Conservation (phyloP, 2,113 vertebrate genomes). For the Perca schrenkii region DNA sequence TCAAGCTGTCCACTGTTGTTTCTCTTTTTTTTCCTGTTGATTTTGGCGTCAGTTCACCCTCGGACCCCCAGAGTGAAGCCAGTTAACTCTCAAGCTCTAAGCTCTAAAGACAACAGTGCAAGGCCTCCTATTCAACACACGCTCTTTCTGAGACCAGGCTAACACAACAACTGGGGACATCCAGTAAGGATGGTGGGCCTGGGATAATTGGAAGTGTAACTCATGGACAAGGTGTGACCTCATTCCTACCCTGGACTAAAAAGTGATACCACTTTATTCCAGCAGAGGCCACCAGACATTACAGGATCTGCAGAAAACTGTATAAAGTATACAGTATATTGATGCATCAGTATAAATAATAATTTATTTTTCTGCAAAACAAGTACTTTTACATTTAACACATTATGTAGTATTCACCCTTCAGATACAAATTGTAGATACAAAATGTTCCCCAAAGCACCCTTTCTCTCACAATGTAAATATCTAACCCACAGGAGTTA, state of each 20-base stretch:
- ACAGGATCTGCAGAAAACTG: background rate
- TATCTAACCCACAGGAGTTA: background rate
- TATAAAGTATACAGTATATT: background rate
- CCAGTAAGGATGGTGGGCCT: constrained; percentile 33
- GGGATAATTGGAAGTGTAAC: constrained; percentile 47
- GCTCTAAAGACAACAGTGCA: constrained; percentile 63
- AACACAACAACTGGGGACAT: constrained; percentile 51
- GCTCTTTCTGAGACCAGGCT: constrained; percentile 36
- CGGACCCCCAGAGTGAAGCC: constrained; percentile 52
- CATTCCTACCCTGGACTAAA: constrained; percentile 12
- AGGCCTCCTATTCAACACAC: constrained; percentile 14
- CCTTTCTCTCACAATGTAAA: background rate
- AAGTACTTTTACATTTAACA: background rate
- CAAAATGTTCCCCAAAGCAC: background rate
- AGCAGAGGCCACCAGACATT: constrained; percentile 66
- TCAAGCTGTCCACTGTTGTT: constrained; percentile 60
- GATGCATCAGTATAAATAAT: background rate
- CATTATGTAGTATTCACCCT: background rate
- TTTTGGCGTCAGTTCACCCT: constrained; percentile 58
- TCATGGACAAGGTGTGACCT: constrained; percentile 46
- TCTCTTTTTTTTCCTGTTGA: constrained; percentile 76
- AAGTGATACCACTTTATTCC: background rate
- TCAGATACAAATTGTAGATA: background rate
- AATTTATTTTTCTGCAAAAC: background rate
- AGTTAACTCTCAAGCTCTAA: constrained; percentile 47